phyloP scores from a whole-genome alignment of 1,140 invertebrate genomes.

The Neodiprion lecontei region DNA sequence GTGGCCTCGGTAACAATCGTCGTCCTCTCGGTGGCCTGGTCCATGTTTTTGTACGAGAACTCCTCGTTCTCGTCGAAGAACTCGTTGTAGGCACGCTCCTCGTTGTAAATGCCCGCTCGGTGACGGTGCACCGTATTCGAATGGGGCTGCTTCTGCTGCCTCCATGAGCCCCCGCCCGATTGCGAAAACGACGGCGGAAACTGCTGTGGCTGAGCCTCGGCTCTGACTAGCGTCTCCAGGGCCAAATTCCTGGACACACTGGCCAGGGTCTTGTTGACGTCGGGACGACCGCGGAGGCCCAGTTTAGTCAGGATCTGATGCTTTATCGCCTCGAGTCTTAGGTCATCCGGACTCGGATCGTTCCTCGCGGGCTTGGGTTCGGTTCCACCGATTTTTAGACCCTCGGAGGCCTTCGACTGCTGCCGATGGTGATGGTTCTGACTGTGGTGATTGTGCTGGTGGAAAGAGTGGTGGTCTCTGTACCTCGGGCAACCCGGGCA shows the following conservation, averaged over 20 bases:
- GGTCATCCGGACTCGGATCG: slow-evolving; percentile 59
- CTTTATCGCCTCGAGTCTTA: slow-evolving; percentile 78
- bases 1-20: slow-evolving; percentile 37
- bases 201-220: slow-evolving; percentile 60
- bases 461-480: slow-evolving; percentile 40
- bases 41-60: slow-evolving; percentile 51
- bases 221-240: slow-evolving; percentile 72
- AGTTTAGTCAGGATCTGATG: slow-evolving; percentile 78
- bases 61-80: slow-evolving; percentile 48
- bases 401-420: not conserved
- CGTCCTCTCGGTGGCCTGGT: slow-evolving; percentile 34
- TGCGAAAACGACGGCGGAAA: slow-evolving; percentile 19
- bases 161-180: slow-evolving; percentile 6
- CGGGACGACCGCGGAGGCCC: slow-evolving; percentile 72
- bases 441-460: slow-evolving; percentile 40
- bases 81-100: slow-evolving; percentile 27
- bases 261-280: slow-evolving; percentile 70
- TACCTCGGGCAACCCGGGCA: slow-evolving; percentile 56
- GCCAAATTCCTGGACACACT: slow-evolving; percentile 70
- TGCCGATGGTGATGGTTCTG: slow-evolving; percentile 23
- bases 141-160: slow-evolving; percentile 9
- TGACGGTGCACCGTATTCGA: not conserved
- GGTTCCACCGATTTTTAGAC: not conserved
- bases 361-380: slow-evolving; percentile 13
- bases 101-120: not conserved